Evolutionary conservation across 2,113 vertebrate genomes (phyloP).

Genomic region (Peromyscus maniculatus): DNA sequence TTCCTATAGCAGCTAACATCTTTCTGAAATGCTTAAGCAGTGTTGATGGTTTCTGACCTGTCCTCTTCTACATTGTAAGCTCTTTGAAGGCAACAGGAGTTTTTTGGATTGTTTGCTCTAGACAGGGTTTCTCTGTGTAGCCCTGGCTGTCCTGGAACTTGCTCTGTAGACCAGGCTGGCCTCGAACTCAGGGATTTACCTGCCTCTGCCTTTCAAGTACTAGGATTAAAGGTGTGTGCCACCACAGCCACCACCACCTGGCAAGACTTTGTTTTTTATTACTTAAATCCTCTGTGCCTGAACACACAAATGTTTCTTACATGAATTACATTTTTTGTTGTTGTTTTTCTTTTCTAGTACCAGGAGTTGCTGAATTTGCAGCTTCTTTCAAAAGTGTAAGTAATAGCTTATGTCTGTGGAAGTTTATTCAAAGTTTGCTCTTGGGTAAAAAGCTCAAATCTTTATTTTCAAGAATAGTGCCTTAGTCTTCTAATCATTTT

Average conservation of each 20-base stretch:
- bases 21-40: conserved; percentile 29
- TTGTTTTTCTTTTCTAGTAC: conserved; percentile 88
- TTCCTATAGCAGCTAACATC: neutral
- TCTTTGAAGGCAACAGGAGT: neutral
- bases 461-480: conserved; percentile 57
- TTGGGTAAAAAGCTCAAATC: conserved; percentile 22
- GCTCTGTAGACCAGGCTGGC: neutral
- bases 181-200: neutral
- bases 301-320: conserved; percentile 28
- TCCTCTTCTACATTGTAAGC: conserved; percentile 30
- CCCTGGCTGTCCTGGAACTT: neutral
- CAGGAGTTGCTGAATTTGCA: conserved; percentile 98
- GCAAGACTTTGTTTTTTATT: neutral
- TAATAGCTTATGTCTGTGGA: conserved; percentile 67
- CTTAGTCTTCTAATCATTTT: conserved; percentile 47
- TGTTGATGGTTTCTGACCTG: neutral
- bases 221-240: neutral
- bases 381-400: conserved; percentile 99
- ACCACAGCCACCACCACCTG: too few relatives aligned
- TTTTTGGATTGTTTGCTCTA: neutral
- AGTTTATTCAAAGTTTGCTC: neutral
- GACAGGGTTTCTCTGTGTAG: neutral
- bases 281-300: conserved; percentile 1
- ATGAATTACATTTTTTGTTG: conserved; percentile 49
- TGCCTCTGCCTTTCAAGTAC: neutral